Conservation (phyloP, 2,888 invertebrate genomes). For the Crepidodera aurea region DNA sequence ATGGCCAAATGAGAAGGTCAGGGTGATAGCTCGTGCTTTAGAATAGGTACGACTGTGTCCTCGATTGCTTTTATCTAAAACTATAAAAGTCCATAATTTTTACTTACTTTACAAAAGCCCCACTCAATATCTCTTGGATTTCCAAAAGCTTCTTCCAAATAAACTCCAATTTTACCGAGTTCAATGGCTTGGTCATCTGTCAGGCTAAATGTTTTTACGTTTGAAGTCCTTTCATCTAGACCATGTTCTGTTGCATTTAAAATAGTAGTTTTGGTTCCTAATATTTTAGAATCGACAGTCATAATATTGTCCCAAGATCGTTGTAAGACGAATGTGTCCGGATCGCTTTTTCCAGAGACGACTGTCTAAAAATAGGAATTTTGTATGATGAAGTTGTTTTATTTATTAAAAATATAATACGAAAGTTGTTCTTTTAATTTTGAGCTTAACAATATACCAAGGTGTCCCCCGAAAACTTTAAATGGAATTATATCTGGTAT, state of each 20-base stretch:
- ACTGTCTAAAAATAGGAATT: slow-evolving; percentile 68
- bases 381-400: too few species aligned
- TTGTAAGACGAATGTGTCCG: slow-evolving; percentile 73
- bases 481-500: too few species aligned
- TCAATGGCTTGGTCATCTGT: slow-evolving; percentile 64
- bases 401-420: too few species aligned
- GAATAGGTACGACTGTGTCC: too few species aligned
- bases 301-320: slow-evolving; percentile 64
- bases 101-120: slow-evolving; percentile 70
- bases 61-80: too few species aligned
- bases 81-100: too few species aligned
- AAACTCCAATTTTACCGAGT: slow-evolving; percentile 67
- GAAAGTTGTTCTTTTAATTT: too few species aligned
- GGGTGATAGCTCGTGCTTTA: too few species aligned
- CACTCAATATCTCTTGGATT: slow-evolving; percentile 82
- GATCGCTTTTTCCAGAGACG: slow-evolving; percentile 79
- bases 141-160: slow-evolving; percentile 74
- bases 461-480: too few species aligned
- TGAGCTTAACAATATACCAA: too few species aligned
- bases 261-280: slow-evolving; percentile 67
- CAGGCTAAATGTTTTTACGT: slow-evolving; percentile 65
- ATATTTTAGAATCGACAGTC: slow-evolving; percentile 51
- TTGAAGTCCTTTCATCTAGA: slow-evolving; percentile 37
- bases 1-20: too few species aligned
- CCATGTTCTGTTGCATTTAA: slow-evolving; percentile 62